These are phyloP conservation scores for Idaea dimidiata DNA, from an alignment of 2,888 invertebrate genomes.

Conservation along the genomic window DNA sequence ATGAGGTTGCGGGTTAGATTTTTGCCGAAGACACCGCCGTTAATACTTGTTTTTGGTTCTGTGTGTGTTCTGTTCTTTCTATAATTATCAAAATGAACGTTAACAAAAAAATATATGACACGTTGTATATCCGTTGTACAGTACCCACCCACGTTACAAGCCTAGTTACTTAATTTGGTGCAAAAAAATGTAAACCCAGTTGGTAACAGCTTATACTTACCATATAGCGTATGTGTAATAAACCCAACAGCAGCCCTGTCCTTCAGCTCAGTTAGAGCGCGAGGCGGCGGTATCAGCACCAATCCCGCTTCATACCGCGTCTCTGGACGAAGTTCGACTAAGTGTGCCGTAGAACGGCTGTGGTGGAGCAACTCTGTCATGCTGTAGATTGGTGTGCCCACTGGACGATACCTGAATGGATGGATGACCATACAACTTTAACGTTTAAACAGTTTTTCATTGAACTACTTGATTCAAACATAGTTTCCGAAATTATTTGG, in stretches of 20 bases:
- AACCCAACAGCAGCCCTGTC: conserved; percentile 86
- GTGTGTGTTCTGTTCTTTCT: too few species aligned
- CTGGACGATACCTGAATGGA: conserved; percentile 86
- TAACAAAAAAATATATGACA: too few species aligned
- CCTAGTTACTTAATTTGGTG: too few species aligned
- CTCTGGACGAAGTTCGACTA: conserved; percentile 89
- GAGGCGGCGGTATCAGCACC: conserved; percentile 90
- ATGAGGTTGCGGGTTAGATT: too few species aligned
- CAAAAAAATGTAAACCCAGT: too few species aligned
- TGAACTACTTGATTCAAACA: too few species aligned
- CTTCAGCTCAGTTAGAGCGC: conserved; percentile 88
- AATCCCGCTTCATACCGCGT: conserved; percentile 91
- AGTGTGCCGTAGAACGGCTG: conserved; percentile 87
- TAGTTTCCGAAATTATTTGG: too few species aligned
- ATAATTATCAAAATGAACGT: too few species aligned
- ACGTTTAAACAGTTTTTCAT: background rate
- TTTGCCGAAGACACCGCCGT: too few species aligned
- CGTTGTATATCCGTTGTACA: too few species aligned
- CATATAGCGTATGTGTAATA: conserved; percentile 85
- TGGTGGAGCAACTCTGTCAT: conserved; percentile 92
- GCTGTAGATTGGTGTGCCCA: conserved; percentile 90
- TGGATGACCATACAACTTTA: background rate
- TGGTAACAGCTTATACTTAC: conserved; percentile 55
- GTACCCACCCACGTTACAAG: too few species aligned
- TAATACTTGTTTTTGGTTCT: too few species aligned